These are phyloP conservation scores for Nyctibius bracteatus DNA, from an alignment of 2,113 vertebrate species.

Conservation along the genomic window DNA sequence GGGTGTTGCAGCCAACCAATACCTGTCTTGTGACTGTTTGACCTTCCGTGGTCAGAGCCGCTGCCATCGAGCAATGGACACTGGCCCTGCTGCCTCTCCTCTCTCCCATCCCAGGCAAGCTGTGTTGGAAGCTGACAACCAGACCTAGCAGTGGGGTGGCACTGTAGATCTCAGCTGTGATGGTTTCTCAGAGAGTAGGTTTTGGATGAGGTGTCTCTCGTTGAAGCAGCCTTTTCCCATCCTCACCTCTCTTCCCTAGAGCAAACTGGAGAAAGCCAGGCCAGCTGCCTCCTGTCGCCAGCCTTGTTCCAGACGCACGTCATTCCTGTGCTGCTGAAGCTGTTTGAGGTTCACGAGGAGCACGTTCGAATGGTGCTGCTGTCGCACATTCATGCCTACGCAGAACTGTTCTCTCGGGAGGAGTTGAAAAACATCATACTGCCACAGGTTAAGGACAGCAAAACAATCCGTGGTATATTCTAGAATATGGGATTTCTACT, in stretches of 20 bases:
- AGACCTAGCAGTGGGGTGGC: neutral
- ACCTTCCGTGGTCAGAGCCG: neutral
- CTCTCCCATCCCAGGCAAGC: neutral
- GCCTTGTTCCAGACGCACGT: slow-evolving; percentile 86
- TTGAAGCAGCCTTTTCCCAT: neutral
- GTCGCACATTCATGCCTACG: slow-evolving; percentile 89
- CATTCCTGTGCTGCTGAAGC: slow-evolving; percentile 87
- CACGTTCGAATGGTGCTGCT: slow-evolving; percentile 90
- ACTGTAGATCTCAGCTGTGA: neutral
- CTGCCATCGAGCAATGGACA: neutral
- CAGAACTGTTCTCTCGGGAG: slow-evolving; percentile 84
- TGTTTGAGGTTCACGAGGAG: slow-evolving; percentile 92
- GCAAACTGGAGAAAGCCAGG: slow-evolving; percentile 67
- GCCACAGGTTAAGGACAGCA: slow-evolving; percentile 84
- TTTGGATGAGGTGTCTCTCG: neutral
- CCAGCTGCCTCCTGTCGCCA: slow-evolving; percentile 83
- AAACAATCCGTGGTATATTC: accelerated
- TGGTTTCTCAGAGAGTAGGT: neutral
- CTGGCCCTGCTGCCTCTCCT: neutral
- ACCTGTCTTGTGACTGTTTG: neutral
- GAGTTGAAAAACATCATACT: slow-evolving; percentile 90
- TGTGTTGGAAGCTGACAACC: neutral
- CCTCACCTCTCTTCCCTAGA: slow-evolving; percentile 67
- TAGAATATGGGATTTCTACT: neutral
- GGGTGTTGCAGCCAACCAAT: neutral